A percentile compares a stretch with the other conserved stretches of the same genome.
phyloP scores from a whole-genome alignment of 2,113 vertebrate species.

The Ascaphus truei region DNA sequence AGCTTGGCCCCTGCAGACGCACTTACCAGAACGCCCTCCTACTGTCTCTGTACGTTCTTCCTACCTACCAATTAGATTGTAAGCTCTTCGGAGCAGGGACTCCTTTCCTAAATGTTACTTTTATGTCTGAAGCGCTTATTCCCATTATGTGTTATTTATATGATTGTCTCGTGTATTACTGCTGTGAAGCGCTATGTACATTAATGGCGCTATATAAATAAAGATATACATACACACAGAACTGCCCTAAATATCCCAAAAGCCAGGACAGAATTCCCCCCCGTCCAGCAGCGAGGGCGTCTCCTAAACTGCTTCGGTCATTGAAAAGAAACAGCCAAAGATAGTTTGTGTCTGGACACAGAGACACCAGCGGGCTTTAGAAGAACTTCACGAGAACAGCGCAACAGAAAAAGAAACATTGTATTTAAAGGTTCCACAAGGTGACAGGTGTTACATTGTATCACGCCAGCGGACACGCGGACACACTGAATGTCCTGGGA shows the following conservation, averaged over 20 bases:
- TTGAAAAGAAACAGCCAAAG: neutral
- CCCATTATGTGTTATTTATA: no score
- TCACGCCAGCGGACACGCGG: conserved; percentile 1
- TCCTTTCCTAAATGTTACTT: no score
- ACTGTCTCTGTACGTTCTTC: no score
- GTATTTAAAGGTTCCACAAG: conserved; percentile 7
- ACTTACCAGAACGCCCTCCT: no score
- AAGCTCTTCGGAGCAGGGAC: no score
- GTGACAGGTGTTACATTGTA: conserved; percentile 12
- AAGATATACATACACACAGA: no score
- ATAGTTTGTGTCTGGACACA: neutral
- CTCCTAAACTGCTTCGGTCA: neutral
- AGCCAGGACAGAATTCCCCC: neutral
- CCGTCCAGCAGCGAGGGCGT: no score
- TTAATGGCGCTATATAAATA: no score
- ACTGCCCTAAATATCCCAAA: neutral
- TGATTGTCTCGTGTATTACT: no score
- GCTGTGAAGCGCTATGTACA: no score
- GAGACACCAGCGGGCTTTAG: neutral
- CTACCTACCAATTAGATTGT: no score
- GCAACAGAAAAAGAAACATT: conserved; percentile 1
- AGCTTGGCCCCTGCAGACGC: no score
- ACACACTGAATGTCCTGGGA: conserved; percentile 4
- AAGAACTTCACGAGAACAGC: neutral
- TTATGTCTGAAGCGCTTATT: neutral